Base-by-base conservation (phyloP, 2,797 vertebrate species). In the Zonotrichia albicollis region DNA sequence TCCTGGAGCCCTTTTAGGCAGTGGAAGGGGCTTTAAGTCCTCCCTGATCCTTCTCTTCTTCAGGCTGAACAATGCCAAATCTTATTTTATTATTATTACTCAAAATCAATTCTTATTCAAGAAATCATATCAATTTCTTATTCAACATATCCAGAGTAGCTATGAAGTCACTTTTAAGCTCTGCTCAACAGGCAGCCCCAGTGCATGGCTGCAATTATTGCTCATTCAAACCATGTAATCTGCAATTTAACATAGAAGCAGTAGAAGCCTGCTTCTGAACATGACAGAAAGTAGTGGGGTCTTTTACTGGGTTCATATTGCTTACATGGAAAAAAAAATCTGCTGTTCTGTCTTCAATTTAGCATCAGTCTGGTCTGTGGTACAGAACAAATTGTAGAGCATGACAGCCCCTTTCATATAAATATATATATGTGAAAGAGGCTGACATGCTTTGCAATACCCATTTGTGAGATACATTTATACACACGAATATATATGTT, bases 301-400 rank as follows among this genome's bases (percentile, higher is more conserved):
- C 29, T 84, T 93, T 92, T 64, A 43, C 90, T 84, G 75, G 40
- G 50, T 48, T 95, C 79, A 25, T 84, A 64, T 82, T 81, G 43
- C 60, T 93, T 45, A 50, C 36, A 57, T 50, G 43, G 51, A 84
- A 85, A 84, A 36, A 84, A 66, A 83, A 81, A 74, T 71, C 53
- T 14, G 64, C 60, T 82, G 73, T 76, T 89, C 79, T 92, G 95
- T 89, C 95, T 97, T 70, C 93, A 93, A 94, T 97, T 97, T 95
- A 87, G n/a, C 54, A 94, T 46, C 57, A 91, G 80, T 67, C 75
- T 85, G 68, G 93, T 87, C 92, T 86, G 79, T 65, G 95, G 95
- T 95, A 77, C 86, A 93, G 77, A 97, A 95, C 89, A 96, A 96
- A 96, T 91, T 89, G 96, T 78, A 87, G 87, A 90, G 90, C 53